Evolutionary conservation across 2,888 invertebrate species (phyloP).

Genomic region (Incurvaria masculella): DNA sequence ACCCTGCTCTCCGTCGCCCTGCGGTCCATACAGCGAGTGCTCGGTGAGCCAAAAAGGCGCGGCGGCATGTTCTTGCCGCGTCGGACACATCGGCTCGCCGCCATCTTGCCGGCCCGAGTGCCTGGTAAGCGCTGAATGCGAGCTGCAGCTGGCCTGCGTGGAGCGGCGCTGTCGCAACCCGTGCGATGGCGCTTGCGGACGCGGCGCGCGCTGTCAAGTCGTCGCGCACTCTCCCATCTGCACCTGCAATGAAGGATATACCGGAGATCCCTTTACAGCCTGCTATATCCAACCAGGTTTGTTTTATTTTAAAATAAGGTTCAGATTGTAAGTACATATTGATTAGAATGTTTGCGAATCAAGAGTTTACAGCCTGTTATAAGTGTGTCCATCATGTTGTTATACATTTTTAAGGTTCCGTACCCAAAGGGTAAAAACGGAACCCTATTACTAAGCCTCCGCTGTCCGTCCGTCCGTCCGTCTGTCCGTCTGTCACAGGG

Average conservation of each 20-base stretch:
- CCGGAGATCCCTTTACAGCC: constrained; percentile 69
- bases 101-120: constrained; percentile 76
- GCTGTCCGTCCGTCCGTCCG: no score
- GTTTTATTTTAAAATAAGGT: constrained; percentile 11
- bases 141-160: constrained; percentile 64
- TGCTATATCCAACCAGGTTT: constrained; percentile 60
- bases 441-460: no score
- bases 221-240: constrained; percentile 74
- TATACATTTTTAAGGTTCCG: no score
- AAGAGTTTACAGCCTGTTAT: no score
- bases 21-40: constrained; percentile 72
- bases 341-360: no score
- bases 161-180: constrained; percentile 71
- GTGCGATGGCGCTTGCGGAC: constrained; percentile 72
- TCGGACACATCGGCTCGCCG: constrained; percentile 71
- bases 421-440: no score
- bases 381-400: no score
- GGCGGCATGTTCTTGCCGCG: constrained; percentile 68
- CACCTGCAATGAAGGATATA: constrained; percentile 63
- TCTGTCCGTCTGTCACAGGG: no score
- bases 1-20: constrained; percentile 73
- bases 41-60: constrained; percentile 46
- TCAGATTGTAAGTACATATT: no score
- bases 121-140: constrained; percentile 68
- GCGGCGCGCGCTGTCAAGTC: constrained; percentile 68